Evolutionary conservation across 1,140 invertebrate genomes (phyloP), one percentile per base, ranked within the genome.

Genomic region (Trichoplusia ni): DNA sequence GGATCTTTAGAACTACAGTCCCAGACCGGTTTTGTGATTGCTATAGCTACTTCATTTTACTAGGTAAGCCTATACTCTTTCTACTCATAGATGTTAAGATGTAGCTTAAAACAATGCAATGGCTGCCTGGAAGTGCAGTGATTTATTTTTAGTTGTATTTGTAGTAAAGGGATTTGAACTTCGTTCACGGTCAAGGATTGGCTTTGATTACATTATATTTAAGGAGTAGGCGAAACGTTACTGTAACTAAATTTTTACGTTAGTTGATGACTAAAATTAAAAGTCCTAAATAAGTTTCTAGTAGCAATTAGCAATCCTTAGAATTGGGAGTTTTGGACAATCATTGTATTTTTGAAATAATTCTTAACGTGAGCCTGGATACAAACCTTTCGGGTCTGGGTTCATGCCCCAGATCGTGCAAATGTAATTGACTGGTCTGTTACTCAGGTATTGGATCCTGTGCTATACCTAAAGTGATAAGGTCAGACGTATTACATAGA

Each of bases 21-120:
- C n/a, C n/a, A n/a, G 53, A 56, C 53, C 53, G 53, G 53, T 56
- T 40, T 16, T 7, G 29, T 25, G 37, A 42, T 16, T 29, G 11
- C 23, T 56, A 40, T 40, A 56, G 51, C 18, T 49, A 18, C 27
- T 14, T 29, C 14, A n/a, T n/a, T n/a, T n/a, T n/a, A n/a, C n/a
- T n/a, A n/a, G n/a, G n/a, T n/a, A n/a, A n/a, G 25, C 25, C 25
- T 27, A 4, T 27, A 27, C 25, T n/a, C n/a, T n/a, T n/a, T n/a
- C n/a, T n/a, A n/a, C n/a, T n/a, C n/a, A n/a, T n/a, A n/a, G n/a
- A n/a, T n/a, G n/a, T n/a, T n/a, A n/a, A n/a, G n/a, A n/a, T n/a
- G n/a, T n/a, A n/a, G n/a, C n/a, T n/a, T n/a, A n/a, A n/a, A n/a
- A n/a, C n/a, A n/a, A n/a, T n/a, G n/a, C 46, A 49, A 49, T 49